Base-by-base conservation (phyloP, 1,140 invertebrate genomes). In the Charaxes varanes region DNA sequence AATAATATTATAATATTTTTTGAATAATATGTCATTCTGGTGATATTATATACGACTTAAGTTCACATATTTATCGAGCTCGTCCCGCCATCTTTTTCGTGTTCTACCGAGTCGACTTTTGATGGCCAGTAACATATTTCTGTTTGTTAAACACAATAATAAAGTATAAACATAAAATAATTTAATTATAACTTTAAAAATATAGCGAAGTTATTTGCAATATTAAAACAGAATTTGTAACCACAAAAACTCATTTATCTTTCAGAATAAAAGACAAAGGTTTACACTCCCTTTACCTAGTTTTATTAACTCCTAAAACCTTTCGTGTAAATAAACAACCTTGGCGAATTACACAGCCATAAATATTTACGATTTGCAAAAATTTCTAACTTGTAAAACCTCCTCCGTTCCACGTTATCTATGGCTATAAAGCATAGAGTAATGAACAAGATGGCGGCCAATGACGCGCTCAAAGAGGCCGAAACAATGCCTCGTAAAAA, bases 291-390 rank as follows among this genome's bases (percentile, higher is more conserved):
- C 23, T 26, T 6, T 26, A 31, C n/a, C 13, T 24, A 10, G 3
- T 4, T 31, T 31, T 31, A 26, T 17, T 26, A 32, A 45, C 34
- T 22, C 21, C 28, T 15, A 31, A 34, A 27, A 19, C 41, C n/a
- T 15, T 35, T 43, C 19, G 13, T 34, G 17, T 23, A 46, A n/a
- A 33, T 33, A 16, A 10, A 15, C 14, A 21, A 43, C 27, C 37
- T 31, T 36, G 36, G 42, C 44, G 38, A 51, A 51, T 45, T 47
- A 8, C 15, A 28, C 10, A 15, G 18, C 18, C 40, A 51, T 43
- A 47, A 56, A 53, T 43, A 34, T 55, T 51, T 42, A 46, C 35
- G 34, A 47, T 44, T 44, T 44, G 41, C 41, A 44, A 44, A n/a
- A 36, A 37, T 44, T 44, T 37, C 19, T 30, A 23, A 19, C 22